Base-by-base conservation (phyloP, 2,113 vertebrate genomes). In the Hemiscyllium ocellatum region DNA sequence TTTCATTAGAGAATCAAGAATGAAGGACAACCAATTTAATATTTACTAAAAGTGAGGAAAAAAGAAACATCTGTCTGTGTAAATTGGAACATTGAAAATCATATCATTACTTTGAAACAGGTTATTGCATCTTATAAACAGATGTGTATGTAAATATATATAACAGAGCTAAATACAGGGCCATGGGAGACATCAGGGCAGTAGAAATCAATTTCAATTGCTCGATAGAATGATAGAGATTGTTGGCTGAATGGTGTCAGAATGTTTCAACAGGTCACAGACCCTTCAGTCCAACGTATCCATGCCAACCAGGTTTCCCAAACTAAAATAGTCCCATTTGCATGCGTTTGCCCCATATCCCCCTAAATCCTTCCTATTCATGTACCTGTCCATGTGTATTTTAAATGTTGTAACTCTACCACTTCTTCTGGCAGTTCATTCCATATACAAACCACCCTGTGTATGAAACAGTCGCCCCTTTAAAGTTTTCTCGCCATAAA, bases 241-340 rank as follows among this genome's bases (percentile, higher is more conserved):
- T 29, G 29, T 61, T 13, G 87, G 52, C 56, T 65, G 26, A 65
- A 91, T 91, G 33, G 26, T 29, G 26, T 91, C 56, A 91, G 52
- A 91, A 90, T 90, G 52, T 90, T 90, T 90, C 52, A 87, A 52
- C 47, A 61, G 87, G 19, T 91, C 87, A 90, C 3, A 61, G 61
- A 6, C 15, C 56, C 10, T 61, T 61, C 12, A 12, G 56, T 61
- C 56, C 56, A 61, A 61, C 56, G 0, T 61, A 12, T 61, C 56
- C 56, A 61, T 61, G 56, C 56, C 10, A 12, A 61, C 56, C 56
- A 61, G 56, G 56, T 61, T 61, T 61, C 56, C 12, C 56, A 61
- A 61, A 61, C 6, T 61, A 61, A 61, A 61, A 7, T 61, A 12
- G 12, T 61, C 7, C 56, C 56, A 12, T 61, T 61, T n/a, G n/a